These are phyloP conservation scores for Macropis europaea DNA, from an alignment of 2,888 invertebrate species.

Conservation along the genomic window DNA sequence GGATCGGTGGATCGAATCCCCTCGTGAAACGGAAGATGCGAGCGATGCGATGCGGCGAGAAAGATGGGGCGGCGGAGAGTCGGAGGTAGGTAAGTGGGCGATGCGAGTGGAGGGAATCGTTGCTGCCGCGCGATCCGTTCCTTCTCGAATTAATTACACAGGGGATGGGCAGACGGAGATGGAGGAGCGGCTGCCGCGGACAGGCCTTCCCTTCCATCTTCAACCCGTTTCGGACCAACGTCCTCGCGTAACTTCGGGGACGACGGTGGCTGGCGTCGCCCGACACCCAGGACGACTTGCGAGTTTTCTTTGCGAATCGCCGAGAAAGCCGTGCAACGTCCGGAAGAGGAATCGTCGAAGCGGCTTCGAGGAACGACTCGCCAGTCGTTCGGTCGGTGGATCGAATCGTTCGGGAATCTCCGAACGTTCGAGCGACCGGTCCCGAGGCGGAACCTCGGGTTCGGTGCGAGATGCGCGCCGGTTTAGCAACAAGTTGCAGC, in stretches of 20 bases:
- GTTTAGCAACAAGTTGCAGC: conserved; percentile 74
- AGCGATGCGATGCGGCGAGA: background rate
- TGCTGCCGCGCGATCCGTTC: conserved; percentile 29
- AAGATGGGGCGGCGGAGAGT: background rate
- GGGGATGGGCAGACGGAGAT: conserved; percentile 59
- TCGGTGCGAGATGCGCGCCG: background rate
- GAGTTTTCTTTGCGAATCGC: too few species aligned
- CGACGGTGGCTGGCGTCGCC: too few species aligned
- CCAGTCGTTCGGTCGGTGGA: background rate
- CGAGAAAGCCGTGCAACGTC: too few species aligned
- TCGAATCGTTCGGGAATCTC: background rate
- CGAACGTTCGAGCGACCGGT: background rate
- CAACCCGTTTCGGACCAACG: background rate
- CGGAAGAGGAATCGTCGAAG: too few species aligned
- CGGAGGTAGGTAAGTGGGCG: conserved; percentile 1
- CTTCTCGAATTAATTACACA: conserved; percentile 74
- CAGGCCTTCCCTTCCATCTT: conserved; percentile 60
- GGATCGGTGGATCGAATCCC: too few species aligned
- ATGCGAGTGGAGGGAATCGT: conserved; percentile 29
- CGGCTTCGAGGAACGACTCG: background rate
- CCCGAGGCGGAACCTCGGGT: too few species aligned
- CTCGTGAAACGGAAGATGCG: background rate
- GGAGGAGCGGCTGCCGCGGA: conserved; percentile 73
- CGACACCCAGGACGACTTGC: too few species aligned
- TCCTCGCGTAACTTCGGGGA: background rate